phyloP scores from a whole-genome alignment of 2,797 vertebrate species.

The Alca torda region DNA sequence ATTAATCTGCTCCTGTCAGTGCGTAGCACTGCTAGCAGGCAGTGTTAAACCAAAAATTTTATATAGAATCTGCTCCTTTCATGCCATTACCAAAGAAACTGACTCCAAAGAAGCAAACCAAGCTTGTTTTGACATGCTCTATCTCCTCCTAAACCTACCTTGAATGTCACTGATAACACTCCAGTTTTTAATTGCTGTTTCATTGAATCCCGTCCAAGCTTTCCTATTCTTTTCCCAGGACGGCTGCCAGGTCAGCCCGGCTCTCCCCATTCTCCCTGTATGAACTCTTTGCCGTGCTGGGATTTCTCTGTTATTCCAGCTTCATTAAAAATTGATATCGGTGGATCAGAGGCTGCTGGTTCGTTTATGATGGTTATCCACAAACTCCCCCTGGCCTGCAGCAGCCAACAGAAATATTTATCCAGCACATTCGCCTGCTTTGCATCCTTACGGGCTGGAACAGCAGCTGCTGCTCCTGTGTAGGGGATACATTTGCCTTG shows the following conservation, averaged over 20 bases:
- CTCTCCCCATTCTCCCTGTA: not conserved
- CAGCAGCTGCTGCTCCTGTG: not conserved
- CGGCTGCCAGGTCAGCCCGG: not conserved
- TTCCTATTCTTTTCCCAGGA: not conserved
- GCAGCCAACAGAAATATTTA: not conserved
- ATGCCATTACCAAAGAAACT: not conserved
- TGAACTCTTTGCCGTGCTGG: not conserved
- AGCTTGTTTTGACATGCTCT: not conserved
- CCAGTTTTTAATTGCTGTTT: not conserved
- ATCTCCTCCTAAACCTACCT: not conserved
- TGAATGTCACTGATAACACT: not conserved
- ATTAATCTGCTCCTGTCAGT: not conserved
- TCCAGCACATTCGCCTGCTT: rapidly evolving
- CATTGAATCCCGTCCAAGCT: not conserved
- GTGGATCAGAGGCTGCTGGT: not conserved
- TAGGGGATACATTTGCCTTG: not conserved
- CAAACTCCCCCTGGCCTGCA: not conserved
- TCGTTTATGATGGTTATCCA: not conserved
- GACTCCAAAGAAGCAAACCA: not conserved
- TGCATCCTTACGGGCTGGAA: rapidly evolving
- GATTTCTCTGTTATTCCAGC: not conserved
- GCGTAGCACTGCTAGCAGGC: not conserved
- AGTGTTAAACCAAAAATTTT: not conserved
- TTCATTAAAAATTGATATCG: not conserved
- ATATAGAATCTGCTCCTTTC: not conserved